Percentiles rank a stretch among this genome's conserved stretches.
These are phyloP conservation scores for Lagenorhynchus albirostris DNA, from an alignment of 2,113 vertebrate species.

Conservation along the genomic window DNA sequence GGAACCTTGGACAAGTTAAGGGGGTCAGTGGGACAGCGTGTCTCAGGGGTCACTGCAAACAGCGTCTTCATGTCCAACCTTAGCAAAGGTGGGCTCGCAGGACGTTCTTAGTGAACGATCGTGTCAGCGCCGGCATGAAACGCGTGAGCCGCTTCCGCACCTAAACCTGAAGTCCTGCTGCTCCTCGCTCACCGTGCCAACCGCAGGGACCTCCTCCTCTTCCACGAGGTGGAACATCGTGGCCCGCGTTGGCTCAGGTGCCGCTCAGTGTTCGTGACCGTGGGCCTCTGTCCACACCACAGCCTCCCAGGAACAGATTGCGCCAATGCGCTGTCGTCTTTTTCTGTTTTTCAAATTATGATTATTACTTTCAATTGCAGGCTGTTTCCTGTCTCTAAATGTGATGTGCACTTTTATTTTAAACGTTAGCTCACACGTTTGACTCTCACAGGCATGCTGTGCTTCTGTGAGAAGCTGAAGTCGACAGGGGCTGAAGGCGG, in stretches of 20 bases:
- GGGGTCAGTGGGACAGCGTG: fast-evolving
- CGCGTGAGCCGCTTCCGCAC: not conserved
- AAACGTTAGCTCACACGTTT: fast-evolving
- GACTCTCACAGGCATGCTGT: not conserved
- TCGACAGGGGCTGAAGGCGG: fast-evolving
- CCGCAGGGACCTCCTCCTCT: fast-evolving
- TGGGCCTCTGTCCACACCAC: fast-evolving
- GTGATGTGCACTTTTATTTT: not conserved
- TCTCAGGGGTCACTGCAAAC: not conserved
- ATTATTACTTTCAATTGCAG: not conserved
- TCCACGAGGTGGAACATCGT: fast-evolving
- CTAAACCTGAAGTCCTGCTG: not conserved
- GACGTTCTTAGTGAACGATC: fast-evolving
- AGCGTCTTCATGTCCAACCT: not conserved
- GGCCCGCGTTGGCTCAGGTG: not conserved
- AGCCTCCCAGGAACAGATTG: not conserved
- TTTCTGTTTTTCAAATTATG: not conserved
- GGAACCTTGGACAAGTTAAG: not conserved
- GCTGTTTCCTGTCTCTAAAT: not conserved
- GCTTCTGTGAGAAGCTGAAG: not conserved
- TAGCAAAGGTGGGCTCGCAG: fast-evolving
- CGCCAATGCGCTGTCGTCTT: fast-evolving
- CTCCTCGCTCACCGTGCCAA: not conserved
- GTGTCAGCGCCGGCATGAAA: fast-evolving
- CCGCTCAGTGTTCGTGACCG: not conserved